phyloP scores from a whole-genome alignment of 1,140 invertebrate species.

The Drosophila tropicalis region DNA sequence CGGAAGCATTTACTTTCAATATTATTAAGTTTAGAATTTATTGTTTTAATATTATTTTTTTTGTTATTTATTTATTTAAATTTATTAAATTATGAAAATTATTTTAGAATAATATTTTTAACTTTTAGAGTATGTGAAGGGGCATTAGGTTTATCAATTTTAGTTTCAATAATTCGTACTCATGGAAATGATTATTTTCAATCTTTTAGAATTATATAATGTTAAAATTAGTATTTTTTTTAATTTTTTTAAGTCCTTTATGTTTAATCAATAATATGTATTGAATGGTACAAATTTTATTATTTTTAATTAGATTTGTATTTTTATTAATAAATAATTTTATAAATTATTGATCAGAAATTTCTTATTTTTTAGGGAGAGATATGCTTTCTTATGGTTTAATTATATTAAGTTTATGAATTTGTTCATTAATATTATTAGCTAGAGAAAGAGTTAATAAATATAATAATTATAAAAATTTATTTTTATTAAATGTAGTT shows the following conservation, averaged over 20 bases:
- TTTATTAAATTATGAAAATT: constrained; percentile 83
- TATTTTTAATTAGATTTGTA: constrained; percentile 82
- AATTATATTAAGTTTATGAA: constrained; percentile 84
- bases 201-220: constrained; percentile 85
- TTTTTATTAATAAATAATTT: constrained; percentile 83
- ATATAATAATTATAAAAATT: constrained; percentile 83
- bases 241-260: constrained; percentile 83
- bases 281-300: constrained; percentile 81
- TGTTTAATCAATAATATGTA: constrained; percentile 76
- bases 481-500: constrained; percentile 85
- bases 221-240: constrained; percentile 84
- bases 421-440: constrained; percentile 84
- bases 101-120: constrained; percentile 86
- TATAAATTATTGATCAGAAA: constrained; percentile 69
- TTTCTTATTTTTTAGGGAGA: constrained; percentile 83
- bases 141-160: constrained; percentile 85
- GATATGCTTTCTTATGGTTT: constrained; percentile 84
- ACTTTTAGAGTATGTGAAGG: constrained; percentile 86
- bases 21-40: constrained; percentile 85
- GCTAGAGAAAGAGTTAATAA: constrained; percentile 84
- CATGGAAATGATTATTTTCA: constrained; percentile 85
- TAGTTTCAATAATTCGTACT: constrained; percentile 85
- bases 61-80: constrained; percentile 84
- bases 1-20: constrained; percentile 84
- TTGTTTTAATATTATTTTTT: constrained; percentile 84